Evolutionary conservation across 2,888 invertebrate species (phyloP), one percentile per base, ranked within the genome.

Genomic region (Lissonota sp.): DNA sequence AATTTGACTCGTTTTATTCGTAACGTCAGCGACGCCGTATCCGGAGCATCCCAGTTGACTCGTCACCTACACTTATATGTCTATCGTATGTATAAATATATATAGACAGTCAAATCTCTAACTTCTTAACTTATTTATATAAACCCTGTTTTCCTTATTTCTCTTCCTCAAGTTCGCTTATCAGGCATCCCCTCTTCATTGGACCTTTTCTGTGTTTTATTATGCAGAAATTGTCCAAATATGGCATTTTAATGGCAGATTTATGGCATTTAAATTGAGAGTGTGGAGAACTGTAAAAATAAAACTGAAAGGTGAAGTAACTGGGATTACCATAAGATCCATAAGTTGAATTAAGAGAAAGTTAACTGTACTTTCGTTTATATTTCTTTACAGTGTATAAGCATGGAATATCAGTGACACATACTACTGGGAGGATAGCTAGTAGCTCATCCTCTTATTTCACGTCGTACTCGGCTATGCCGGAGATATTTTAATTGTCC

Each of bases 401-500:
- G 26, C 26, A 26, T 26, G 26, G 26, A 51, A 74, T 39, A 58
- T 37, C 6, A 40, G 46, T 57, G 37, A 10, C 57, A 26, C 64
- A 51, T 26, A 49, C 53, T 53, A 44, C 66, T 5, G 40, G 53
- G 69, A 67, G 51, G 62, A 66, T 55, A 44, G 51, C 26, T 37
- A 66, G 63, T 53, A 60, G 66, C 77, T 77, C 74, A 73, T 73
- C 69, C 74, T 66, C 78, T 79, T 42, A 58, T 62, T 75, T 26
- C 76, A 8, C 71, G 55, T 72, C 80, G 71, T 69, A 58, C 76
- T 72, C 72, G 55, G 85, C 86, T 88, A 87, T 85, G 88, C 85
- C 88, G 83, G 85, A 90, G 89, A 90, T 89, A 90, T 90, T 90
- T 90, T 90, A 90, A 90, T 90, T 90, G 90, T 90, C 90, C 87